Base-by-base conservation (phyloP, 2,113 vertebrate genomes). In the Corythoichthys intestinalis region DNA sequence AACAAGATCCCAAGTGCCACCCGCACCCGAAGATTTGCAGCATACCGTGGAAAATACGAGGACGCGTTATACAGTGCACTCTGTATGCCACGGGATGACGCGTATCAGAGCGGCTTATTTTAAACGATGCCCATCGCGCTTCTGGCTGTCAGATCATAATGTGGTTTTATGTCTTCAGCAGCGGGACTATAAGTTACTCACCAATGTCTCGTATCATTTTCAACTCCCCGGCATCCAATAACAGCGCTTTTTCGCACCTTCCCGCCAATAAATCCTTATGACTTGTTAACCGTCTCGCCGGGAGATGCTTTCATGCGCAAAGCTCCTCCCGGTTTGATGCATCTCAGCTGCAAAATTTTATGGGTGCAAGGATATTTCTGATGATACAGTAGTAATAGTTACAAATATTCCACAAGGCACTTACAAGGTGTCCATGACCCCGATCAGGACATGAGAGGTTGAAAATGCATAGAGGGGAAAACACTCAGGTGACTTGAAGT, bases 221-320 rank as follows among this genome's bases (percentile, higher is more conserved):
- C 71, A 66, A 66, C 72, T 82, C 78, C 78, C 82, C 47, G 7
- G 78, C 65, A 82, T 78, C 75, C 76, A 73, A 65, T 84, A 86
- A 84, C 74, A 64, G 53, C 73, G 69, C 74, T 70, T 67, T 72
- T 74, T 58, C 61, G 50, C 65, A 64, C 71, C 80, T 37, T 37
- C 74, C 70, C 70, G 57, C 74, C 76, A 73, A 85, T 86, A 87
- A 86, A 86, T 86, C 85, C 76, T 82, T 77, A 75, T 72, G 69
- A 80, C 75, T 85, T 74, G 71, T 85, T 85, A 86, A 81, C 65
- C 66, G 52, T 73, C 66, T 53, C 74, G 48, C 13, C 14, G 84
- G 82, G 74, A 79, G 65, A 14, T 54, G 17, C 20, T 79, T 65
- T 75, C 58, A 81, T 60, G 49, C 79, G 73, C 74, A 67, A 49